These are phyloP conservation scores for Oscheius sp. DNA, from an alignment of 2,888 invertebrate genomes.

Conservation along the genomic window DNA sequence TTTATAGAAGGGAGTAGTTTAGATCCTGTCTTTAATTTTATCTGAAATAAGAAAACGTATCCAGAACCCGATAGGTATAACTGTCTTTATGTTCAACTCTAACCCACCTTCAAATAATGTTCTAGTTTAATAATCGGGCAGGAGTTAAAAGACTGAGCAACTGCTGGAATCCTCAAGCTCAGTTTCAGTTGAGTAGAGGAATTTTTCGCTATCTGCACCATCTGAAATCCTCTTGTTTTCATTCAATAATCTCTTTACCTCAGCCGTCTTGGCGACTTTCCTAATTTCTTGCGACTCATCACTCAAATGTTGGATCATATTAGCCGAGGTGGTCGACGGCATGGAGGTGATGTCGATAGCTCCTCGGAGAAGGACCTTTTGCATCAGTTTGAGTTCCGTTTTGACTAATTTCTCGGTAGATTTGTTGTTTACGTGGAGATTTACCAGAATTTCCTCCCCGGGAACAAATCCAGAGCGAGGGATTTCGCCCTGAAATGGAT, in stretches of 20 bases:
- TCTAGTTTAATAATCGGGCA: conserved; percentile 17
- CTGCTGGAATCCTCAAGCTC: background rate
- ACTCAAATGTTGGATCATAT: conserved; percentile 3
- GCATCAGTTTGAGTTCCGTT: conserved; percentile 5
- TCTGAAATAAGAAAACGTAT: background rate
- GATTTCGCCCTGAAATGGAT: background rate
- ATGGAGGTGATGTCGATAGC: conserved; percentile 5
- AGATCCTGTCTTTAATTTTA: conserved; percentile 1
- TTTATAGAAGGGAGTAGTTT: background rate
- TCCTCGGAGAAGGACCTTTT: conserved; percentile 10
- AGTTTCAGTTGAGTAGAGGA: background rate
- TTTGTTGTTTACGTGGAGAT: background rate
- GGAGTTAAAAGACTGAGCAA: conserved; percentile 5
- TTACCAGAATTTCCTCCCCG: conserved; percentile 9
- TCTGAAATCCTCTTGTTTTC: background rate
- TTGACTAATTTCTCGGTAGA: conserved; percentile 7
- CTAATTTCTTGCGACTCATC: conserved; percentile 14
- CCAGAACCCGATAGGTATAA: no score
- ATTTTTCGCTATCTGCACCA: conserved; percentile 7
- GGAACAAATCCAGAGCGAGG: background rate
- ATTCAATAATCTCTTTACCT: background rate
- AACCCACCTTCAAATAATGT: conserved; percentile 8
- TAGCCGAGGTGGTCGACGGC: conserved; percentile 1
- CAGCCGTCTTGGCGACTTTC: conserved; percentile 14
- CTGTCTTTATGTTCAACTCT: background rate